Conservation (phyloP, 2,113 vertebrate genomes). For the Columba livia region DNA sequence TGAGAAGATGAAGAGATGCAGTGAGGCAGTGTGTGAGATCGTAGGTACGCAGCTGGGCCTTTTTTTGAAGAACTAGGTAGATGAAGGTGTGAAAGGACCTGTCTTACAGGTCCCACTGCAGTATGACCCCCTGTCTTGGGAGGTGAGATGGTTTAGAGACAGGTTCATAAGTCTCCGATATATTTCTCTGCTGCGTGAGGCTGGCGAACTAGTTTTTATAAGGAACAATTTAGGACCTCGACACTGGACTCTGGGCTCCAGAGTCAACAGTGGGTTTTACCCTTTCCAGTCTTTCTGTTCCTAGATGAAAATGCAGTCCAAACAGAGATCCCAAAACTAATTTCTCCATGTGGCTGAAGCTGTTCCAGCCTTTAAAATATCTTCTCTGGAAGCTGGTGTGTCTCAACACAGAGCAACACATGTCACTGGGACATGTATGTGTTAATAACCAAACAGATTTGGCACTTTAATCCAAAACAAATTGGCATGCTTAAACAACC, state of each 20-base stretch:
- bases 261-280: not conserved
- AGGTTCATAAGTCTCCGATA: not conserved
- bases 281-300: not conserved
- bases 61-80: not conserved
- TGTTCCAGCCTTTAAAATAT: not conserved
- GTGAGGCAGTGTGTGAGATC: not conserved
- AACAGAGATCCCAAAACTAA: not conserved
- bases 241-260: not conserved
- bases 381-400: not conserved
- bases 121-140: not conserved
- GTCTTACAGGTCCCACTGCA: not conserved
- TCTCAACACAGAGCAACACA: not conserved
- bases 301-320: not conserved
- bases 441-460: not conserved
- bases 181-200: not conserved
- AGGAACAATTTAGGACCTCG: not conserved
- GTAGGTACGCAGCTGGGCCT: not conserved
- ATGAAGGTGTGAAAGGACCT: not conserved
- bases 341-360: not conserved
- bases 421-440: not conserved
- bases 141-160: not conserved
- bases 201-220: not conserved
- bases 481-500: not conserved
- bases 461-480: not conserved
- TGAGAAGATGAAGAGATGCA: not conserved